Conservation (phyloP, 2,113 vertebrate species). For the Etia nguti region DNA sequence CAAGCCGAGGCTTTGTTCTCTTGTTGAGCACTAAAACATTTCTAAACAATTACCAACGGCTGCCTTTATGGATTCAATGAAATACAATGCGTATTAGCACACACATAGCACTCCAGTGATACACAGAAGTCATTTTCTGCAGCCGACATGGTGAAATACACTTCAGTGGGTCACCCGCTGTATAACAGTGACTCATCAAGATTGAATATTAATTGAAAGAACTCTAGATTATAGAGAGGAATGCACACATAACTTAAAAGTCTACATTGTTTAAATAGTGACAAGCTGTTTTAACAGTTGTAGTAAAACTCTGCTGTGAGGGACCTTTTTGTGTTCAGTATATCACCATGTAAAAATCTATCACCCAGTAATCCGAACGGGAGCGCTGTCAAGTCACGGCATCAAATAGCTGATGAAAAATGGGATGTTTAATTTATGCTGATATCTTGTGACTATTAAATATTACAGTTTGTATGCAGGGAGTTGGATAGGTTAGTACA, state of each 20-base stretch:
- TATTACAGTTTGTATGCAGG: neutral
- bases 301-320: neutral
- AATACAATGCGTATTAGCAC: neutral
- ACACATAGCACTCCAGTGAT: neutral
- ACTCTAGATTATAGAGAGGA: neutral
- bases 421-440: slow-evolving; percentile 13
- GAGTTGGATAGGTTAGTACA: slow-evolving; percentile 34
- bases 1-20: slow-evolving; percentile 23
- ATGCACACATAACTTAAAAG: neutral
- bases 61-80: neutral
- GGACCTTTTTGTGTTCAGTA: neutral
- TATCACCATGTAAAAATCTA: neutral
- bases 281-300: neutral
- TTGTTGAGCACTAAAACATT: neutral
- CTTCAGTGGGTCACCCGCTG: neutral
- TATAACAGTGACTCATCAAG: neutral
- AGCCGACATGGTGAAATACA: neutral
- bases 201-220: neutral
- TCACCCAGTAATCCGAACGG: neutral
- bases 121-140: neutral
- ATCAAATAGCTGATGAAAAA: slow-evolving; percentile 12
- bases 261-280: neutral
- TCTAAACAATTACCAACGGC: neutral
- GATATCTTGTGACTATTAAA: slow-evolving; percentile 29
- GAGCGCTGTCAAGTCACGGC: neutral